Percentiles rank a stretch among this genome's conserved stretches.
Evolutionary conservation across 2,888 invertebrate species (phyloP).

Genomic region (Amiota communis): DNA sequence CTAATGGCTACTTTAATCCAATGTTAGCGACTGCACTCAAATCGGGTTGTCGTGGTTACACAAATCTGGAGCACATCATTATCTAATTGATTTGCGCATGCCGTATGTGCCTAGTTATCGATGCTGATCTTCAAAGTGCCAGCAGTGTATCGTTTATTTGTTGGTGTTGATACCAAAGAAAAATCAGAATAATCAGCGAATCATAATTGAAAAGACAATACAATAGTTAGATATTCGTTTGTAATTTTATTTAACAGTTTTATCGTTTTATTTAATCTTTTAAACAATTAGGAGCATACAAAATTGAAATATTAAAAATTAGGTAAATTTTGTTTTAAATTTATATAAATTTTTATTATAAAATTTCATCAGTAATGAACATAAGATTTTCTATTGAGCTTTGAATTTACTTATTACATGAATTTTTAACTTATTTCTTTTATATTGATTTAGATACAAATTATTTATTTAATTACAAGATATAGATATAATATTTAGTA

Average conservation of each 20-base stretch:
- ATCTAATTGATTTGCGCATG: constrained; percentile 94
- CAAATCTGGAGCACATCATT: constrained; percentile 85
- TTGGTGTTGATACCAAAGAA: constrained; percentile 48
- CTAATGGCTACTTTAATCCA: constrained; percentile 96
- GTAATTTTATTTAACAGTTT: not conserved
- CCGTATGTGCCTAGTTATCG: constrained; percentile 82
- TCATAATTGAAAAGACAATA: not conserved
- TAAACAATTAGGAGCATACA: not conserved
- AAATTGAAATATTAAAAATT: too few relatives aligned
- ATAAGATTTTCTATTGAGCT: too few relatives aligned
- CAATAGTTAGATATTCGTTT: not conserved
- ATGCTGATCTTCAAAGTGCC: constrained; percentile 80
- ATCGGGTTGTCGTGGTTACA: constrained; percentile 89
- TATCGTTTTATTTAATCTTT: not conserved
- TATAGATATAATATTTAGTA: too few relatives aligned
- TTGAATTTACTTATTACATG: too few relatives aligned
- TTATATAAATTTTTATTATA: too few relatives aligned
- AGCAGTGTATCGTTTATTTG: constrained; percentile 70
- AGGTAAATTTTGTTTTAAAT: too few relatives aligned
- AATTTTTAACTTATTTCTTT: too few relatives aligned
- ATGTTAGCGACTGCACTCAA: constrained; percentile 91
- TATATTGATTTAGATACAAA: too few relatives aligned
- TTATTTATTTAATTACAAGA: too few relatives aligned
- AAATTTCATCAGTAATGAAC: too few relatives aligned
- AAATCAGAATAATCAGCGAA: not conserved